phyloP scores from a whole-genome alignment of 2,888 invertebrate species.

The Tenthredo scrophulariae region DNA sequence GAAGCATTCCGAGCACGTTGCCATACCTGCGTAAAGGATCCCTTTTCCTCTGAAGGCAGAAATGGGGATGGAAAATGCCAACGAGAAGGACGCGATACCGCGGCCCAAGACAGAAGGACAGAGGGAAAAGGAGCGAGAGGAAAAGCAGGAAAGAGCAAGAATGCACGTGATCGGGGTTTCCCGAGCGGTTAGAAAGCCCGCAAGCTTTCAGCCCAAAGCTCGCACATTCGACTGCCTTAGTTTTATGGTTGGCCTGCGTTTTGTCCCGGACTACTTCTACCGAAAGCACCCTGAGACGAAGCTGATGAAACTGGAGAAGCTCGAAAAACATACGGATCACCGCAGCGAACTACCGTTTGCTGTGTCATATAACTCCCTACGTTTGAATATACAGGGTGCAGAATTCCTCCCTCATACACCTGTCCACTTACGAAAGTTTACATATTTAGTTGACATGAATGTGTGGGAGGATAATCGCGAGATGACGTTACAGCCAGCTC shows the following conservation, averaged over 20 bases:
- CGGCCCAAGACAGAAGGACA: not conserved
- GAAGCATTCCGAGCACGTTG: slow-evolving; percentile 32
- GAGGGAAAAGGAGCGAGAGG: not conserved
- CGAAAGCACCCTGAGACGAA: not conserved
- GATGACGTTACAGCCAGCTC: not conserved
- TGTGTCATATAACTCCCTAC: not conserved
- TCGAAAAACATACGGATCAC: not conserved
- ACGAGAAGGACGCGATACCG: slow-evolving; percentile 1
- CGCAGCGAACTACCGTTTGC: not conserved
- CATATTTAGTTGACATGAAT: not conserved
- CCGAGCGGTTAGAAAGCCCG: slow-evolving; percentile 32
- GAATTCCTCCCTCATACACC: not conserved
- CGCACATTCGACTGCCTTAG: slow-evolving; percentile 44
- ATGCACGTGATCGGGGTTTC: slow-evolving; percentile 39
- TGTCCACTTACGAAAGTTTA: not conserved
- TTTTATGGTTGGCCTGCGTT: slow-evolving; percentile 43
- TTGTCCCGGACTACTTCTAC: slow-evolving; percentile 21
- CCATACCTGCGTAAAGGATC: slow-evolving; percentile 45
- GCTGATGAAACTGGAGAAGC: slow-evolving; percentile 27
- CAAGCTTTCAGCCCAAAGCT: slow-evolving; percentile 38
- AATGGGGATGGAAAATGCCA: slow-evolving; percentile 27
- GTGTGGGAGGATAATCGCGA: not conserved
- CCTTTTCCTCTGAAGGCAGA: slow-evolving; percentile 22
- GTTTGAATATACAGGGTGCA: slow-evolving; percentile 8
- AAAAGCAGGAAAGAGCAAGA: not conserved